Evolutionary conservation across 2,113 vertebrate species (phyloP).

Genomic region (Hippocampus mohnikei): DNA sequence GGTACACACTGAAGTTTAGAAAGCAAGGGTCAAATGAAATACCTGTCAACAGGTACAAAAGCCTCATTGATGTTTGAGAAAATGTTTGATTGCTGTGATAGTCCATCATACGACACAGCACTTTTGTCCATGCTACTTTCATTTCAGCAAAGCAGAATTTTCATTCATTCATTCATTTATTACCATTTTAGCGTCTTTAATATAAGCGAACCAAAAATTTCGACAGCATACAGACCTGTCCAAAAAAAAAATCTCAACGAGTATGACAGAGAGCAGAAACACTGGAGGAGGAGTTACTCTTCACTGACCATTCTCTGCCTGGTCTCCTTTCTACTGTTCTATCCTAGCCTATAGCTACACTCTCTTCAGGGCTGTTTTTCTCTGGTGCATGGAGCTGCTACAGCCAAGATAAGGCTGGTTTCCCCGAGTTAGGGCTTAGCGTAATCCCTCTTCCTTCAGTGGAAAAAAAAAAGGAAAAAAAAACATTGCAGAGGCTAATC

Average conservation of each 20-base stretch:
- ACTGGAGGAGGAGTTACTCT: constrained; percentile 28
- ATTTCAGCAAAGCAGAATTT: too few relatives aligned
- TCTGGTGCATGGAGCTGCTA: constrained; percentile 74
- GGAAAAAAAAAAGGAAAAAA: constrained; percentile 50
- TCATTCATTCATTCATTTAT: too few relatives aligned
- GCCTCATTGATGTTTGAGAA: too few relatives aligned
- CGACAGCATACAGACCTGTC: background rate
- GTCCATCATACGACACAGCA: too few relatives aligned
- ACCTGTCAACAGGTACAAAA: too few relatives aligned
- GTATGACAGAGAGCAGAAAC: constrained; percentile 12
- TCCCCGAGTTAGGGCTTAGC: constrained; percentile 74
- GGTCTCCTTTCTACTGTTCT: constrained; percentile 43
- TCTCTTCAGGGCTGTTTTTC: constrained; percentile 68
- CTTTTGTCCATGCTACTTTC: too few relatives aligned
- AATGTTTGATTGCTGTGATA: too few relatives aligned
- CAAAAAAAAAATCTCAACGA: background rate
- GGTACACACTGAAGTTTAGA: too few relatives aligned
- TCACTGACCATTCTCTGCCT: constrained; percentile 52
- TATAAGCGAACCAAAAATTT: background rate
- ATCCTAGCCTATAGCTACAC: constrained; percentile 49
- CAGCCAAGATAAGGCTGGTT: constrained; percentile 76
- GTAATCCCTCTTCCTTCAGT: constrained; percentile 75
- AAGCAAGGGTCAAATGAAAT: too few relatives aligned
- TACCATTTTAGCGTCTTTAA: too few relatives aligned
- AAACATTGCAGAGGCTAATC: constrained; percentile 67